Evolutionary conservation across 2,888 invertebrate species (phyloP), one percentile per base, ranked within the genome.

Genomic region (Drosophila sordidapex): DNA sequence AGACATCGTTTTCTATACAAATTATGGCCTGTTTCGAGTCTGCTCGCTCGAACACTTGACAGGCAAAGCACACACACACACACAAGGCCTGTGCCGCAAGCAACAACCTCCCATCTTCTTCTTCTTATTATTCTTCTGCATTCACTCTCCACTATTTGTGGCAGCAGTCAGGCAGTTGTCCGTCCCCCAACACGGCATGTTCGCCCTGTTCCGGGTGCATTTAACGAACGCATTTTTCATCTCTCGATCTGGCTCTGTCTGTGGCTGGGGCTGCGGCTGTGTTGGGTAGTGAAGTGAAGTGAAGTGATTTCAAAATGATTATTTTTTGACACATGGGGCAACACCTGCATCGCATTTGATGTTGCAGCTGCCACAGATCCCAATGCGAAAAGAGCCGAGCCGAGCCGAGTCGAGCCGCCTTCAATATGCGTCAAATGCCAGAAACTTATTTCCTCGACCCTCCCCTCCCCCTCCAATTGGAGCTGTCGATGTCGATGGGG

Each of bases 301-400:
- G 25, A 85, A 89, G 87, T 89, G 85, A 85, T 85, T 85, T 85
- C 82, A 69, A 85, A 89, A 87, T 85, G 89, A 85, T 89, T 89
- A 87, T 85, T 85, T 89, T 89, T 89, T 85, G 85, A 85, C 85
- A 85, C 85, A 83, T 87, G 82, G 87, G 82, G 75, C 87, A 85
- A 89, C 85, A 89, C 90, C 90, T 89, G 86, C 85, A 71, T 69
- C 77, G 75, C 75, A 76, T 87, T 81, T 87, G 78, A 78, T 31
- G 66, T 76, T 74, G 89, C 85, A 85, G 85, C 89, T 85, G 85
- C 85, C 76, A 83, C 76, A 71, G 61, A 79, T 61, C 59, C 62
- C 64, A 59, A 60, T 64, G 66, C 61, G 61, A 56, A 70, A 70
- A 62, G 73, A 62, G 72, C 56, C 63, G 54, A 52, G 58, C 62